These are phyloP conservation scores for Agapostemon virescens DNA, from an alignment of 2,888 invertebrate genomes.

Conservation along the genomic window DNA sequence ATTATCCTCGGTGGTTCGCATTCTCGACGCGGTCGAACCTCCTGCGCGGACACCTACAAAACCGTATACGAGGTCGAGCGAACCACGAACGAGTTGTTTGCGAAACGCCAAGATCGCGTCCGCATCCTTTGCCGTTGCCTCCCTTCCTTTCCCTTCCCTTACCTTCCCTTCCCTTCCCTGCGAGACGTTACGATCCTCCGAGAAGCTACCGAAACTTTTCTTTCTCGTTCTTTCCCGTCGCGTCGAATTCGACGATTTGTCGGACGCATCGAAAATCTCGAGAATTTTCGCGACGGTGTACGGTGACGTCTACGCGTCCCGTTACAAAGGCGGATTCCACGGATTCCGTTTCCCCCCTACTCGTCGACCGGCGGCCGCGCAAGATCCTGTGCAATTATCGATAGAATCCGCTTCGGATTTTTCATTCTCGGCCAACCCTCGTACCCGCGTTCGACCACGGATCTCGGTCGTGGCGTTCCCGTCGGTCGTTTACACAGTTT, in stretches of 20 bases:
- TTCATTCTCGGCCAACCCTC: background rate
- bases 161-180: no score
- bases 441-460: background rate
- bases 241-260: background rate
- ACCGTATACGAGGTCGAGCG: constrained; percentile 13
- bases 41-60: constrained; percentile 17
- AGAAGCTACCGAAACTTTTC: no score
- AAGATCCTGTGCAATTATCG: background rate
- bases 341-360: background rate
- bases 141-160: no score
- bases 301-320: constrained; percentile 2
- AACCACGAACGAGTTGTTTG: background rate
- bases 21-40: constrained; percentile 32
- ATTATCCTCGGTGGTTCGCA: constrained; percentile 27
- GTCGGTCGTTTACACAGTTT: background rate
- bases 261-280: background rate
- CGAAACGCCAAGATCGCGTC: background rate
- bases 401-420: background rate
- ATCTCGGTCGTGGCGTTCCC: background rate
- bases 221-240: no score
- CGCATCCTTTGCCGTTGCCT: background rate
- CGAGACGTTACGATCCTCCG: no score
- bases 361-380: background rate
- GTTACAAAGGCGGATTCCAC: background rate
- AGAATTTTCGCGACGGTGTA: background rate